Base-by-base conservation (phyloP, 1,140 invertebrate species). In the Aphaenogaster rudis region DNA sequence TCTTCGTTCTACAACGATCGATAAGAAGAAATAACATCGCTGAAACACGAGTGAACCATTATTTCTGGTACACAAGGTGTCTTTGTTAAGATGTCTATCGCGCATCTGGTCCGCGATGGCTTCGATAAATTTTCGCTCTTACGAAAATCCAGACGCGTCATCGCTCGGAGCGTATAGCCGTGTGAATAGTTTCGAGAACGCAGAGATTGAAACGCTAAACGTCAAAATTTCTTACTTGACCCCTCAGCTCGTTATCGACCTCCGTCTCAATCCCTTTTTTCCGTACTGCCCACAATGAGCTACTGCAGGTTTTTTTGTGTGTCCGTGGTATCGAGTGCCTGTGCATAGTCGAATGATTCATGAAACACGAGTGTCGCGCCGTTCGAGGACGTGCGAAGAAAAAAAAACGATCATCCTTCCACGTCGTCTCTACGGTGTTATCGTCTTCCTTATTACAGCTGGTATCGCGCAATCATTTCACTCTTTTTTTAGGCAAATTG, bases 221-320 rank as follows among this genome's bases (percentile, higher is more conserved):
- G 28, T 72, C 52, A 66, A 89, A 45, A 74, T 79, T 69, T 59
- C 52, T 82, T 77, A 87, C 59, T 77, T 90, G 52, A 84, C 74
- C 78, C 63, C 74, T 78, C 28, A 59, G 45, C 54, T 80, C 72
- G 66, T 88, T 84, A 90, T 90, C 82, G 57, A 71, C 52, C 86
- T 77, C 54, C 42, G 82, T 77, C 71, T 81, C 57, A 54, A 48
- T 78, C 71, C 54, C 28, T 39, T 13, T 66, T 86, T 90, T 81
- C 36, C 39, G 21, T n/a, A 11, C 5, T 15, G 15, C 57, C 57
- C 54, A 36, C 52, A 67, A 86, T 52, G 42, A 33, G n/a, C 78
- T 71, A 67, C 63, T 45, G 72, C 42, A 6, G 69, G 67, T 21
- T 2, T 36, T 86, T 82, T 86, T 28, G 28, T 28, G 28, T 0